These are phyloP conservation scores for Saguinus imperator DNA, from an alignment of 2,113 vertebrate genomes.

Conservation along the genomic window DNA sequence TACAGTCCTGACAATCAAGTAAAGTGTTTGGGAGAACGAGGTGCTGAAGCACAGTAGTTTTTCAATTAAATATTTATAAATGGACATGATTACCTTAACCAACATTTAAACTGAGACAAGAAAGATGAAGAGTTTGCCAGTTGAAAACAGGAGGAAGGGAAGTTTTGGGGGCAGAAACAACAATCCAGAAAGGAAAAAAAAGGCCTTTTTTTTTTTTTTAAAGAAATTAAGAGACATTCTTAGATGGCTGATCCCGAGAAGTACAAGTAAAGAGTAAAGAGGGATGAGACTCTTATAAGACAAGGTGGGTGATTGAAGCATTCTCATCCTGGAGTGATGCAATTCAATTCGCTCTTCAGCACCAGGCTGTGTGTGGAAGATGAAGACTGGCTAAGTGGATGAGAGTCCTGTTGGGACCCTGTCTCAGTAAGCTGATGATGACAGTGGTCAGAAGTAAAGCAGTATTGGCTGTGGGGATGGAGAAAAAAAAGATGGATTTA, in stretches of 20 bases:
- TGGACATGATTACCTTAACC: not conserved
- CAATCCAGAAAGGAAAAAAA: not conserved
- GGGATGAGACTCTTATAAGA: not conserved
- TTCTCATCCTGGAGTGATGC: not conserved
- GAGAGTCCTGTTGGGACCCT: not conserved
- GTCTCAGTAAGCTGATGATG: not conserved
- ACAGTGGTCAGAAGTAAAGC: not conserved
- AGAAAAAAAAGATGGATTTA: not conserved
- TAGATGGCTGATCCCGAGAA: rapidly evolving
- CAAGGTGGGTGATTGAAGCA: rapidly evolving
- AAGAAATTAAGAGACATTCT: not conserved
- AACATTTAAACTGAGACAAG: not conserved
- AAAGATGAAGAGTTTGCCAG: not conserved
- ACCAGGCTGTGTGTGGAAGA: not conserved
- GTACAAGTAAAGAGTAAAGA: not conserved
- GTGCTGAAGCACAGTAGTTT: not conserved
- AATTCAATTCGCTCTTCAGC: not conserved
- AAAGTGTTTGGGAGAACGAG: not conserved
- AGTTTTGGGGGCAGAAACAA: not conserved
- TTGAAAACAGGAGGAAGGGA: not conserved
- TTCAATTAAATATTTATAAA: not conserved
- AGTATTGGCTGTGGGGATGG: not conserved
- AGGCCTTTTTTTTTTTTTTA: rapidly evolving
- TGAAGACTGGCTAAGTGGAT: not conserved
- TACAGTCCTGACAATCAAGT: not conserved